A percentile compares a stretch with the other conserved stretches of the same genome.
Conservation (phyloP, 2,888 invertebrate genomes). For the Luperina testacea region DNA sequence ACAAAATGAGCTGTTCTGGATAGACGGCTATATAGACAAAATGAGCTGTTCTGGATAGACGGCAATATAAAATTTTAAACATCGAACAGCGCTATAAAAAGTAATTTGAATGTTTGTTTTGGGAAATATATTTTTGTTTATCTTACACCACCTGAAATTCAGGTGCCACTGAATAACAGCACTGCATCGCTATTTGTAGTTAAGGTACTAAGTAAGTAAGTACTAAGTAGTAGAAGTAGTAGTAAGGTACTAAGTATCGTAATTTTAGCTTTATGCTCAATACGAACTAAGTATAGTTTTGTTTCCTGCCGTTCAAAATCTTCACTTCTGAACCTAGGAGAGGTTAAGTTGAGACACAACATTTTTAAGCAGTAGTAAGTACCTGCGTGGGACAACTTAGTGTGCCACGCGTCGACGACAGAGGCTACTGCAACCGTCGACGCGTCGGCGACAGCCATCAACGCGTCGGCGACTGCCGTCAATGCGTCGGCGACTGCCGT, state of each 20-base stretch:
- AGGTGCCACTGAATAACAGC: neutral
- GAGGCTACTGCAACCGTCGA: no score
- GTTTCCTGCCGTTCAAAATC: neutral
- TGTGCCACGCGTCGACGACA: no score
- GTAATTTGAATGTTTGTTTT: neutral
- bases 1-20: no score
- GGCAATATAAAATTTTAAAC: neutral
- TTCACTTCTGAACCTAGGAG: neutral
- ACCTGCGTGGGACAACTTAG: neutral
- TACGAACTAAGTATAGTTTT: neutral
- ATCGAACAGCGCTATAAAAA: neutral
- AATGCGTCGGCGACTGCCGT: no score
- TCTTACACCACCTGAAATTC: neutral
- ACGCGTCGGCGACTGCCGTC: no score
- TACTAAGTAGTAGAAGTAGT: no score
- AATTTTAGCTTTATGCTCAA: neutral
- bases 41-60: no score
- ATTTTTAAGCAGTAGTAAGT: neutral
- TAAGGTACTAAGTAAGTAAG: no score
- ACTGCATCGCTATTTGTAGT: neutral
- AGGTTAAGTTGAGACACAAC: neutral
- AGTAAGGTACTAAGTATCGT: neutral
- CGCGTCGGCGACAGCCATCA: no score
- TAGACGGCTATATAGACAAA: neutral
- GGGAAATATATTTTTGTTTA: neutral